Percentiles rank a stretch among this genome's conserved stretches.
These are phyloP conservation scores for silkworm (Bombyx mori) DNA, from an alignment of 1,140 invertebrate genomes.

Conservation along the genomic window DNA sequence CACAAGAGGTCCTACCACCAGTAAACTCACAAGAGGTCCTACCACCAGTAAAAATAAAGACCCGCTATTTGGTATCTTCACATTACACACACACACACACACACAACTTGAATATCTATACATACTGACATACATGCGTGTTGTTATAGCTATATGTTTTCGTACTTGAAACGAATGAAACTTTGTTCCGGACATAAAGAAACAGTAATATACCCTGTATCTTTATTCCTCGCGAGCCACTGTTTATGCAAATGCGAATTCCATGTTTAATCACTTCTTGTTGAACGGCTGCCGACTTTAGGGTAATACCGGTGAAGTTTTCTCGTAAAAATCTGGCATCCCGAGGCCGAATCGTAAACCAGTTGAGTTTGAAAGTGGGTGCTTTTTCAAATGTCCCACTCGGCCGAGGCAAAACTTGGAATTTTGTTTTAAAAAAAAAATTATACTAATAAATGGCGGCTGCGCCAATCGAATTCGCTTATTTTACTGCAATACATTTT, in stretches of 20 bases:
- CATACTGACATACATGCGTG: no score
- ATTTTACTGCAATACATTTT: constrained; percentile 18
- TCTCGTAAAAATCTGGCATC: constrained; percentile 40
- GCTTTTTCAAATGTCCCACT: constrained; percentile 30
- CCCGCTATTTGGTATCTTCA: no score
- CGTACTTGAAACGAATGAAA: no score
- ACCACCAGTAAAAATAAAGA: no score
- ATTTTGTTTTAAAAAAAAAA: constrained; percentile 22
- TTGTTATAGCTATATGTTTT: no score
- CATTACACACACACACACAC: no score
- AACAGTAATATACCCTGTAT: no score
- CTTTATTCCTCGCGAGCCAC: constrained; percentile 9
- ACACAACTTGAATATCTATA: no score
- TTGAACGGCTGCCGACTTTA: constrained; percentile 16
- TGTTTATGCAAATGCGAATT: constrained; percentile 34
- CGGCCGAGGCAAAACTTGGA: constrained; percentile 24
- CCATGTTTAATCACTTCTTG: constrained; percentile 31
- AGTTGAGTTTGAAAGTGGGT: constrained; percentile 22
- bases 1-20: no score
- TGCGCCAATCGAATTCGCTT: constrained; percentile 20
- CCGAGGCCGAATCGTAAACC: constrained; percentile 33
- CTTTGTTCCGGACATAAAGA: no score
- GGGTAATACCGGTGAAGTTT: constrained; percentile 42
- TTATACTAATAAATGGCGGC: constrained; percentile 34
- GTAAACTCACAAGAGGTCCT: no score